Conservation (phyloP, 1,140 invertebrate genomes). For the Rhopalosiphum padi region DNA sequence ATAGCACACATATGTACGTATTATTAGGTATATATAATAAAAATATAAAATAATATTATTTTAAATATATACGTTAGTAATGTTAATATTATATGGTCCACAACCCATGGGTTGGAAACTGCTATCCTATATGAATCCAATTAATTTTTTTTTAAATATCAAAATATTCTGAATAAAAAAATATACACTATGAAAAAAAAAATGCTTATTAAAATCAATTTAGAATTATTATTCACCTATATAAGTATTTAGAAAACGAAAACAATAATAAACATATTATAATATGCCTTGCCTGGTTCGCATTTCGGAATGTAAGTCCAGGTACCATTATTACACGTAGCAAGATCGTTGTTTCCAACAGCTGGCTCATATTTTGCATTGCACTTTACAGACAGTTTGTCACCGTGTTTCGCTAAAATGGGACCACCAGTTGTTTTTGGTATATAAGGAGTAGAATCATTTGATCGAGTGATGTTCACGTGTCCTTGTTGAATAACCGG, state of each 20-base stretch:
- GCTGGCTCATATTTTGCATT: constrained; percentile 87
- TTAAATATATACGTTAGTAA: too few relatives aligned
- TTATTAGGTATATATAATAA: too few relatives aligned
- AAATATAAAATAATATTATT: too few relatives aligned
- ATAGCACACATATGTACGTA: too few relatives aligned
- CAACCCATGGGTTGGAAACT: too few relatives aligned
- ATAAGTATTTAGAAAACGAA: not conserved
- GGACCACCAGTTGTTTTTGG: constrained; percentile 60
- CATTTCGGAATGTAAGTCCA: constrained; percentile 94
- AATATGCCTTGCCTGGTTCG: constrained; percentile 70
- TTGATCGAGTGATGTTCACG: constrained; percentile 58
- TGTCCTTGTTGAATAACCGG: constrained; percentile 85
- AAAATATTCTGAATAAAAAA: not conserved
- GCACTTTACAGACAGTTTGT: constrained; percentile 84
- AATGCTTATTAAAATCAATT: too few relatives aligned
- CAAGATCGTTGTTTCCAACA: constrained; percentile 72
- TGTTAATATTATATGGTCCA: too few relatives aligned
- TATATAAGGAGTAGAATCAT: constrained; percentile 48
- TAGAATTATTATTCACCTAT: too few relatives aligned
- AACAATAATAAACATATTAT: not conserved
- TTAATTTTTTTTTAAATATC: not conserved
- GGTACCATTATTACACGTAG: constrained; percentile 92
- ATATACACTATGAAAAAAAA: not conserved
- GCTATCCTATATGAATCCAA: not conserved
- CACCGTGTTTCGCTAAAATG: constrained; percentile 80